Base-by-base conservation (phyloP, 2,888 invertebrate genomes). In the Ophion ellenae region DNA sequence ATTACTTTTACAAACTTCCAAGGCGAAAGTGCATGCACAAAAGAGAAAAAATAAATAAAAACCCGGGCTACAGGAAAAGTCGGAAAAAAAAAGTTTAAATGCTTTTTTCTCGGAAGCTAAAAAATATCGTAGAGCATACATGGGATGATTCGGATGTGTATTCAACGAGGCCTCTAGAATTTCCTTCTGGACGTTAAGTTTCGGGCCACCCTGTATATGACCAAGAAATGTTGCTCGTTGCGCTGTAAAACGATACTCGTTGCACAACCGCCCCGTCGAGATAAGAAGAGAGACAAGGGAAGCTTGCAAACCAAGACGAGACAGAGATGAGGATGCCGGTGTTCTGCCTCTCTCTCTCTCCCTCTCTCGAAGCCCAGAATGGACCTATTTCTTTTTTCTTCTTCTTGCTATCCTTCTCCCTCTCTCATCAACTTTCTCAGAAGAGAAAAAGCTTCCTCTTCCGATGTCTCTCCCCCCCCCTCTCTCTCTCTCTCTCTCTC, bases 191-290 rank as follows among this genome's bases (percentile, higher is more conserved):
- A 14, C 47, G 47, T 47, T 4, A 47, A 14, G 10, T 14, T 47
- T 47, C 47, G 14, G 47, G 14, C 14, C 47, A 14, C 47, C 47
- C 53, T 53, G n/a, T 69, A 45, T n/a, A 24, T 11, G 53, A 2
- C 24, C 24, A 20, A 61, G 36, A 63, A 75, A 59, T 28, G 20
- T 67, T 70, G 20, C 11, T 82, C 69, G 77, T 77, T 74, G 76
- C 32, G 75, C 79, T 63, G 81, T 53, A 75, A 74, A 85, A 79
- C 69, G 77, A 75, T 81, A 59, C 63, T 63, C 73, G 81, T 77
- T 73, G 77, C 63, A 77, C 81, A 74, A 81, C 67, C 76, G 53
- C 61, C 74, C 75, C 85, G 73, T 85, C 36, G 78, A 81, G 81
- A 85, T 85, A 85, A 85, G n/a, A 47, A 47, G 80, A 71, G 77